These are phyloP conservation scores for Steinernema carpocapsae DNA, from an alignment of 2,888 invertebrate species.

Conservation along the genomic window DNA sequence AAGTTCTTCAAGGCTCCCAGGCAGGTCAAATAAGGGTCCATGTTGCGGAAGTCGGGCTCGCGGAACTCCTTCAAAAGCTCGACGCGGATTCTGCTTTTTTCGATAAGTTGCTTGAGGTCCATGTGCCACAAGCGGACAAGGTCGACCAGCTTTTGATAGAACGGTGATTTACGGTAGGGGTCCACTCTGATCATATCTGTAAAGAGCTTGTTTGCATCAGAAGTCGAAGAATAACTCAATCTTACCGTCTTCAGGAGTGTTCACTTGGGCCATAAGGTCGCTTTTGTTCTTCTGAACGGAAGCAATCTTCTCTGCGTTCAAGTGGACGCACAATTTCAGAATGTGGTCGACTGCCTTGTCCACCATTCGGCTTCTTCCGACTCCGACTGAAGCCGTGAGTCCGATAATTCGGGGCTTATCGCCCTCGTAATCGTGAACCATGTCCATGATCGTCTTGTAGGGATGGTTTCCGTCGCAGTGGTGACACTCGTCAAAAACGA, in stretches of 20 bases:
- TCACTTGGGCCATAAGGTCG: background rate
- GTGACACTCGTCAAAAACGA: conserved; percentile 57
- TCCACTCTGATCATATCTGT: background rate
- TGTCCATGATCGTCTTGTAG: conserved; percentile 23
- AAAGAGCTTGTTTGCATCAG: background rate
- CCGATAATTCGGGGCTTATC: conserved; percentile 35
- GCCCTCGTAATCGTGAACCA: conserved; percentile 9
- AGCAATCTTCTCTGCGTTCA: conserved; percentile 17
- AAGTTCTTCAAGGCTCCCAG: background rate
- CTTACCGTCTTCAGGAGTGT: conserved; percentile 17
- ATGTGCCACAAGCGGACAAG: background rate
- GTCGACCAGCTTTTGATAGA: background rate
- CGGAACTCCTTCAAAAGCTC: background rate
- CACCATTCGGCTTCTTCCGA: conserved; percentile 28
- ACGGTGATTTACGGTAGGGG: background rate
- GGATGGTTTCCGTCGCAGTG: conserved; percentile 41
- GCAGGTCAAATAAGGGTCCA: conserved; percentile 18
- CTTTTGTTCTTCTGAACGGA: conserved; percentile 19
- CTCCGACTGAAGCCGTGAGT: conserved; percentile 42
- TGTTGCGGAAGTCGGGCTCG: background rate
- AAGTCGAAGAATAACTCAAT: background rate
- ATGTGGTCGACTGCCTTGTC: conserved; percentile 25
- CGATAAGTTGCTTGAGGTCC: background rate
- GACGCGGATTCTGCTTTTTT: background rate
- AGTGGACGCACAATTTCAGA: conserved; percentile 21